phyloP scores from a whole-genome alignment of 2,888 invertebrate genomes.

The Alcis repandata region DNA sequence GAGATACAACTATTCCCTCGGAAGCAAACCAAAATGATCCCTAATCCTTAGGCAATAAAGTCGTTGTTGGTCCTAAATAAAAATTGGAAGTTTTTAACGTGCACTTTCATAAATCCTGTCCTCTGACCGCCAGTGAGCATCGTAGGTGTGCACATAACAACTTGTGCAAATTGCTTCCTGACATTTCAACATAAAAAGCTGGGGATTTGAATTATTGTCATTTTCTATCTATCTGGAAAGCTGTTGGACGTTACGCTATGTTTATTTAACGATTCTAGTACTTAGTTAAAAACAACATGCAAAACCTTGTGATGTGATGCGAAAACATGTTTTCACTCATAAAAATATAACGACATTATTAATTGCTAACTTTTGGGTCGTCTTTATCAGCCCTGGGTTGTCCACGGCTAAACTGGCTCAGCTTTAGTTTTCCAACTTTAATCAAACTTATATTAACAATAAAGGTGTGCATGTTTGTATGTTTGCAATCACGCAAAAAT shows the following conservation, averaged over 20 bases:
- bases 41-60: constrained; percentile 43
- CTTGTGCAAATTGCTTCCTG: constrained; percentile 65
- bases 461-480: no score
- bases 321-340: background rate
- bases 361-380: no score
- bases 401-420: no score
- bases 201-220: constrained; percentile 60
- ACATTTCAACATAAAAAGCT: constrained; percentile 61
- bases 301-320: no score
- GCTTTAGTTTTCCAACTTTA: no score
- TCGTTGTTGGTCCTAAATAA: constrained; percentile 30
- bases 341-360: no score
- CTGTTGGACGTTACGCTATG: background rate
- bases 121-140: constrained; percentile 58
- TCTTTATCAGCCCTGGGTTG: no score
- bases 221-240: constrained; percentile 17
- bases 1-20: constrained; percentile 51
- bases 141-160: constrained; percentile 63
- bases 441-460: no score
- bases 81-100: constrained; percentile 58
- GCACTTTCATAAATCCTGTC: constrained; percentile 64
- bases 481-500: no score
- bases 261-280: no score
- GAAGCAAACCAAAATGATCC: constrained; percentile 47
- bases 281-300: no score